A percentile compares a stretch with the other conserved stretches of the same genome.
phyloP scores from a whole-genome alignment of 1,140 invertebrate species.

The Drosophila grimshawi region DNA sequence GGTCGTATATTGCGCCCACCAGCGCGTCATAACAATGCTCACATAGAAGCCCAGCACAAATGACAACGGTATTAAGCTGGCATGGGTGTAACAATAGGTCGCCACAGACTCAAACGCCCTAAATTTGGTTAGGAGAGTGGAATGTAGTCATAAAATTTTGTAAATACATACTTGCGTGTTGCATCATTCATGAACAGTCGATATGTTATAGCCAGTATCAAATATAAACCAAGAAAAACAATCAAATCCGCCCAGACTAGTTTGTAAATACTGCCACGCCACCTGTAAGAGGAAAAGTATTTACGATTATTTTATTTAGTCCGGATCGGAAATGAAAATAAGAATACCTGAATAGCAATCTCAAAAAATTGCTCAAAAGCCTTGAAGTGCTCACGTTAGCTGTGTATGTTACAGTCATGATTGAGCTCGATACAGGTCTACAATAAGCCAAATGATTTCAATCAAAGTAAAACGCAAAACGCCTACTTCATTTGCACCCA shows the following conservation, averaged over 20 bases:
- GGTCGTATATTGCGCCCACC: slow-evolving; percentile 94
- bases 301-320: not conserved
- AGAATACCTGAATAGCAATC: slow-evolving; percentile 51
- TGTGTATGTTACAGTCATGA: slow-evolving; percentile 78
- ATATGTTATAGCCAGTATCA: slow-evolving; percentile 93
- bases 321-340: not conserved
- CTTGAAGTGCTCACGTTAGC: slow-evolving; percentile 59
- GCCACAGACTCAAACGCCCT: slow-evolving; percentile 90
- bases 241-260: slow-evolving; percentile 96
- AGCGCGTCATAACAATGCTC: slow-evolving; percentile 95
- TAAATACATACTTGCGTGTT: slow-evolving; percentile 88
- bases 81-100: slow-evolving; percentile 90
- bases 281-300: slow-evolving; percentile 88
- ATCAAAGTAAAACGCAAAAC: not conserved
- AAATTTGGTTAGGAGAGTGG: slow-evolving; percentile 32
- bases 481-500: slow-evolving; percentile 5
- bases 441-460: not conserved
- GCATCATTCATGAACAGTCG: slow-evolving; percentile 90
- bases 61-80: slow-evolving; percentile 92
- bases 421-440: not conserved
- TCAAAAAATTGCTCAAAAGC: slow-evolving; percentile 65
- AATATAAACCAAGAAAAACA: slow-evolving; percentile 92
- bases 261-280: slow-evolving; percentile 98
- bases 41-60: slow-evolving; percentile 97
- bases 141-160: not conserved